Base-by-base conservation (phyloP, 2,888 invertebrate species). In the Pachycephus smyrnensis region DNA sequence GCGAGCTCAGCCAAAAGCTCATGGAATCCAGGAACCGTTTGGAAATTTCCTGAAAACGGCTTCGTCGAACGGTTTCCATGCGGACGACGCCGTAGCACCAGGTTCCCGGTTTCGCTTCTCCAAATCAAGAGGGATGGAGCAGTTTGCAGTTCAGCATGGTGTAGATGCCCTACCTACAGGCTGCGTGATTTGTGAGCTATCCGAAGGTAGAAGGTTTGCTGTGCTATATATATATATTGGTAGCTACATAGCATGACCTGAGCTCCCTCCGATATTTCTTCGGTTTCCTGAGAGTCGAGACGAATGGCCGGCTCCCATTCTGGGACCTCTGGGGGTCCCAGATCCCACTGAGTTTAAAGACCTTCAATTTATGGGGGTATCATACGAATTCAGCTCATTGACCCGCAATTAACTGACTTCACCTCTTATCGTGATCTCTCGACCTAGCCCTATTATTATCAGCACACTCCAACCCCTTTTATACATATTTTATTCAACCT, bases 191-290 rank as follows among this genome's bases (percentile, higher is more conserved):
- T 82, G 81, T 80, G 82, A 82, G 81, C 78, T 81, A 82, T 82
- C 81, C 69, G 80, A 80, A 80, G 82, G 79, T 77, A 77, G 78
- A 35, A 76, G 75, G 75, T 76, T 15, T 40, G 40, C 40, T 40
- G 40, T 40, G 15, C 40, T 15, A 6, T 40, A 40, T 31, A n/a
- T 69, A 31, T 4, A 31, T 12, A 32, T 32, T 1, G 30, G 30
- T 30, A 69, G 77, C 75, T 69, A 69, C 76, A 73, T n/a, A 32
- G 74, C 73, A 68, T 75, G 75, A 30, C n/a, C 33, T n/a, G 35
- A 32, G 73, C 33, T 78, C 76, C 77, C 80, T 79, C 77, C 81
- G 80, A 85, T 85, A 85, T 84, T 82, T 83, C 81, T 82, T 77
- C 81, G 80, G 76, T 82, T 84, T 84, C 80, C 83, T 80, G 80